Evolutionary conservation across 1,140 invertebrate species (phyloP), one percentile per base, ranked within the genome.

Genomic region (Ceratina australensis): DNA sequence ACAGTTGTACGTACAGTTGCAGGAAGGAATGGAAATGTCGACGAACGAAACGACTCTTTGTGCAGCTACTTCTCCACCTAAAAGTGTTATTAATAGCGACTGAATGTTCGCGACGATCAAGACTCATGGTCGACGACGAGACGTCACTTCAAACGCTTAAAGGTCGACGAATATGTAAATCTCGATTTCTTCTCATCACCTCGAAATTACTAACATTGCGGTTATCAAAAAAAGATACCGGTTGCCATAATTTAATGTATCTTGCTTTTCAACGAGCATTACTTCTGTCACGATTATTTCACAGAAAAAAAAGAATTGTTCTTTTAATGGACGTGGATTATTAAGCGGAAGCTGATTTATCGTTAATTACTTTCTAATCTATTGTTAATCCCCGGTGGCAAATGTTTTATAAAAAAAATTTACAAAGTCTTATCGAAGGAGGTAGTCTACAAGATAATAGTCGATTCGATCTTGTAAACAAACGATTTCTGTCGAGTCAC

Each of bases 61-160:
- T 33, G 24, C 18, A 28, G 24, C 47, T 72, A 22, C 7, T 16
- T 63, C 8, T 63, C 8, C 7, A 1, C n/a, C 7, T 33, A 72
- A 63, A 42, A 33, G 47, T 33, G 52, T 72, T 72, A 72, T 61
- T 54, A 52, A 13, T 16, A 22, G 7, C 1, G 33, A 15, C 18
- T 22, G 15, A 42, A 63, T 8, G 69, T 20, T 42, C 33, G 24
- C 59, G 16, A 61, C 42, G 22, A 22, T 22, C 20, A 13, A 22
- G 54, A 16, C 52, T 73, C 24, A 33, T 54, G 49, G 16, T 50
- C 68, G 28, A n/a, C n/a, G 52, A 3, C 16, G n/a, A 49, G 52
- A 56, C 52, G 66, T 68, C 20, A 20, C 47, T 68, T 56, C 12
- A 10, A 68, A 60, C 8, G 22, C 16, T 26, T 16, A 68, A 57